Base-by-base conservation (phyloP, 2,797 vertebrate genomes). In the Lemur catta region DNA sequence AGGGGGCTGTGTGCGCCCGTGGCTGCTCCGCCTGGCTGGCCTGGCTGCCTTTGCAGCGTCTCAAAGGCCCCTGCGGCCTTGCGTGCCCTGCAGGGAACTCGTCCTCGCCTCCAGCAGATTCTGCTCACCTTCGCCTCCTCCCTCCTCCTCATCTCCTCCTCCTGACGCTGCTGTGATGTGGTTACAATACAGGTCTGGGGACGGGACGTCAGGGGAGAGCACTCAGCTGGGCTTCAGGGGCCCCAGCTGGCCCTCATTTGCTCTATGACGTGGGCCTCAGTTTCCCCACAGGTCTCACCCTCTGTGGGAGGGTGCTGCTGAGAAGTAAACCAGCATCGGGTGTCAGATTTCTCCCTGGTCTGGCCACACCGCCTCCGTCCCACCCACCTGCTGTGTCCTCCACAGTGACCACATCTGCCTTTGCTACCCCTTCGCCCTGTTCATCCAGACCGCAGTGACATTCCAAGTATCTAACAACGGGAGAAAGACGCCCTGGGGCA, bases 191-290 rank as follows among this genome's bases (percentile, higher is more conserved):
- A 2, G 26, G 18, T 48, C 71, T 38, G n/a, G 41, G 48, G 22
- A 13, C 0, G 0, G 0, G 26, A 7, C 0, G 20, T 11, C 2
- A 4, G 11, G 8, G 13, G 10, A 80, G 14, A 67, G 11, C 48
- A 11, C 35, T n/a, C 15, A 0, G 43, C 59, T 11, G 65, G 65
- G 22, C 35, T 63, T 22, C 28, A 0, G 4, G 48, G 84, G 13
- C 20, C 48, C 67, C 76, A 6, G 38, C 38, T 50, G 67, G 10
- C 43, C 67, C 33, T 35, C 6, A 10, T 38, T 61, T n/a, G 20
- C 50, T 84, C 50, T 22, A 0, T 55, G 55, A 72, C 0, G 0
- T 33, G 38, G 38, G 57, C 43, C 30, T 86, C 15, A 2, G 26
- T 75, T 84, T 86, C 38, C 46, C 78, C 74, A 22, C 18, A 28